A percentile compares a stretch with the other conserved stretches of the same genome.
These are phyloP conservation scores for Agriotes lineatus DNA, from an alignment of 2,888 invertebrate genomes.

Conservation along the genomic window DNA sequence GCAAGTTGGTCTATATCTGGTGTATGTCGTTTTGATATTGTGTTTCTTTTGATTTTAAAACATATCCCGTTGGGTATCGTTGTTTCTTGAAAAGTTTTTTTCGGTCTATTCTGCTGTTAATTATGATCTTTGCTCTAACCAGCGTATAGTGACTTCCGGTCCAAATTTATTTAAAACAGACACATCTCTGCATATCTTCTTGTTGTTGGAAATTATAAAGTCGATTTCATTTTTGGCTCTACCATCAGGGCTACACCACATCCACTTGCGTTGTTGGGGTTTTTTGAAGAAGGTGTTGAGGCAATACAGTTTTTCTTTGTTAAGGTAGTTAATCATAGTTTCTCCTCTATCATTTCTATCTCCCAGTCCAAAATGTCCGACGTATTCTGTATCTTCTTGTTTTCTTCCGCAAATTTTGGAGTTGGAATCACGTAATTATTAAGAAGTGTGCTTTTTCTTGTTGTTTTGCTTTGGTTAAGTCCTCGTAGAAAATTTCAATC, in stretches of 20 bases:
- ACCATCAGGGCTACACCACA: background rate
- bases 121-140: background rate
- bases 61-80: background rate
- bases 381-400: background rate
- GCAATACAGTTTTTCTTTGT: constrained; percentile 3
- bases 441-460: too few species aligned
- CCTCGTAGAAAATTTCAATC: too few species aligned
- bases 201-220: background rate
- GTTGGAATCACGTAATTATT: too few species aligned
- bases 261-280: constrained; percentile 3
- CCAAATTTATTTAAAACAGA: background rate
- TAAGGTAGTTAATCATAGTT: too few species aligned
- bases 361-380: background rate
- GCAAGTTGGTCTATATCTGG: background rate
- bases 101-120: background rate
- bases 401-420: too few species aligned
- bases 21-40: background rate
- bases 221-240: background rate
- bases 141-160: background rate
- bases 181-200: background rate
- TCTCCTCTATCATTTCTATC: background rate
- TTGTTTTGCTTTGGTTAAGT: too few species aligned
- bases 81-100: background rate
- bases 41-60: background rate
- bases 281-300: constrained; percentile 8